Evolutionary conservation across 2,113 vertebrate species (phyloP).

Genomic region (Pelecanoides urinatrix): DNA sequence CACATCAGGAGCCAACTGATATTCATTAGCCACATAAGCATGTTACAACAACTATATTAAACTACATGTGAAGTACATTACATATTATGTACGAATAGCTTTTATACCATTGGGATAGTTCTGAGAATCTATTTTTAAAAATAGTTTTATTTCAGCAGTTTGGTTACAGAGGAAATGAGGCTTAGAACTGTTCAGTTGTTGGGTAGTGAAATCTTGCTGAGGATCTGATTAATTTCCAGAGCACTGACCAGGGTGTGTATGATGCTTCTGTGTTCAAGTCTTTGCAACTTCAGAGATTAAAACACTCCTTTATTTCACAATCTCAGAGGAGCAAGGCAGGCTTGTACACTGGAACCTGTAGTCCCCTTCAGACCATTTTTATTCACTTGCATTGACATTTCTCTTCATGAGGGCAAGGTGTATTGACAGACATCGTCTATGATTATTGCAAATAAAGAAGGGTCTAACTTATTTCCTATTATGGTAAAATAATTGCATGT

Average conservation of each 20-base stretch:
- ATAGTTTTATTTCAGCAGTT: slow-evolving; percentile 44
- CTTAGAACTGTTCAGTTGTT: slow-evolving; percentile 40
- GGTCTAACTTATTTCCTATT: background rate
- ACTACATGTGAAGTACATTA: slow-evolving; percentile 43
- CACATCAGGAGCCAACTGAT: slow-evolving; percentile 48
- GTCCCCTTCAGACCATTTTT: background rate
- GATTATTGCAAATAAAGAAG: background rate
- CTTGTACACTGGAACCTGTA: background rate
- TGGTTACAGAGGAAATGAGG: slow-evolving; percentile 46
- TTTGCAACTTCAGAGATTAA: background rate
- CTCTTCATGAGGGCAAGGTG: background rate
- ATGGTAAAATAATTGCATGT: background rate
- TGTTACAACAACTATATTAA: slow-evolving; percentile 49
- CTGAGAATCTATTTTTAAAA: slow-evolving; percentile 54
- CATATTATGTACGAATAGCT: slow-evolving; percentile 20
- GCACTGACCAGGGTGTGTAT: background rate
- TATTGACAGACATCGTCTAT: background rate
- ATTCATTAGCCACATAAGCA: slow-evolving; percentile 53
- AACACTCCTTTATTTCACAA: background rate
- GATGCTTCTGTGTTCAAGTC: background rate
- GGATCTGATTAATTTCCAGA: slow-evolving; percentile 33
- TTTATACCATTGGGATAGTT: slow-evolving; percentile 35
- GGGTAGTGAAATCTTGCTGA: slow-evolving; percentile 5
- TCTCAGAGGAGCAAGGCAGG: background rate
- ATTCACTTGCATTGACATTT: background rate